These are phyloP conservation scores for Hydractinia symbiolongicarpus DNA, from an alignment of 30 jellyfish, hydroid and myxozoan genomes.

Conservation along the genomic window DNA sequence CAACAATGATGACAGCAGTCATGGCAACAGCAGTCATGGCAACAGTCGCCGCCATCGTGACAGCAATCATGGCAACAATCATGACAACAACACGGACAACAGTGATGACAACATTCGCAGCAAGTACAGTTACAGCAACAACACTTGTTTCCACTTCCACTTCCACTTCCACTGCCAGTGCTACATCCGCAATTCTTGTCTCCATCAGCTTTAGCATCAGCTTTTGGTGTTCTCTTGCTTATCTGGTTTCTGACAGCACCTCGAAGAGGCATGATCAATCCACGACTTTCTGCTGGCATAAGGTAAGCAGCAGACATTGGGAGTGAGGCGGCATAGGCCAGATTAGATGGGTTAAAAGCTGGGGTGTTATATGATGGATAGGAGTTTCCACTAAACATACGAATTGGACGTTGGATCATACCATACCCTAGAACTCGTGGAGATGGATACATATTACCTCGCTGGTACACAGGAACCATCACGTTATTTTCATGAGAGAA, in stretches of 20 bases:
- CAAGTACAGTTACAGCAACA: conserved; percentile 18
- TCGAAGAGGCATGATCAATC: conserved; percentile 27
- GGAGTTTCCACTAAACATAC: background rate
- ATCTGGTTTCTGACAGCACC: conserved; percentile 23
- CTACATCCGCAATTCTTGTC: background rate
- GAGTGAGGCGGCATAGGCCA: background rate
- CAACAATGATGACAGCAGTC: conserved; percentile 14
- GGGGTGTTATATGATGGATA: conserved; percentile 14
- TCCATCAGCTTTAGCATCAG: background rate
- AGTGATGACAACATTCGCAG: background rate
- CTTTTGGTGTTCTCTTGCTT: background rate
- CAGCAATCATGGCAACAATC: conserved; percentile 17
- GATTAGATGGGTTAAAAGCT: background rate
- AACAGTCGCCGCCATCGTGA: background rate
- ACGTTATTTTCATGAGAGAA: background rate
- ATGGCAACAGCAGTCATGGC: background rate
- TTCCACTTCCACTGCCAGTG: background rate
- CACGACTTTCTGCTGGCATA: conserved; percentile 26
- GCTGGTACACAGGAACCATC: conserved; percentile 14
- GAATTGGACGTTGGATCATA: conserved; percentile 17
- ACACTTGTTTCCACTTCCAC: background rate
- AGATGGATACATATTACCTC: conserved; percentile 13
- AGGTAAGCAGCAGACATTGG: conserved; percentile 22
- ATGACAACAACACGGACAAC: background rate
- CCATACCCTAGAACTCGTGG: conserved; percentile 27